Evolutionary conservation across 2,888 invertebrate species (phyloP), one percentile per base, ranked within the genome.

Genomic region (Schrankia costaestrigalis): DNA sequence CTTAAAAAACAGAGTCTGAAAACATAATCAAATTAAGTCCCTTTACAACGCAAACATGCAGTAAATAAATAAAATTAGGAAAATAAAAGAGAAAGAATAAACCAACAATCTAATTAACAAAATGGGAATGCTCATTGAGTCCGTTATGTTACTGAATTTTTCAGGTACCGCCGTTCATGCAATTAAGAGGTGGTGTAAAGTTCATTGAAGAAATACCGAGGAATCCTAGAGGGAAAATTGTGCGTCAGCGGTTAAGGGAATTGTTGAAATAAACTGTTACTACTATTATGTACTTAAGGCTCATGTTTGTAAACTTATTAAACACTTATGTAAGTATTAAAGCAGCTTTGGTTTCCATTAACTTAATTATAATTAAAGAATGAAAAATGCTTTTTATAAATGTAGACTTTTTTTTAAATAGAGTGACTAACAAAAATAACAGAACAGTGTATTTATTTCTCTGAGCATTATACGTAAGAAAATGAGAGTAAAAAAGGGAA

Each of bases 151-250:
- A 26, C 30, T 39, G 37, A 49, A 35, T 48, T 46, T 63, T 65
- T 44, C 50, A 78, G 78, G 78, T 78, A 5, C 86, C 93, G 1
- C 78, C 89, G 11, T 91, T 90, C 59, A 94, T 94, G 81, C 87
- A 89, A 54, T 78, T 94, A 29, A 79, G 89, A 57, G 93, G 92
- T 21, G 93, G 93, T 11, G 90, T 94, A 1, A 79, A 78, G 46
- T 94, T 94, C 68, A 71, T 93, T 18, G 77, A 91, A 12, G 81
- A 86, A 61, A 90, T 94, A 57, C 93, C 94, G 4, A 91, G 91
- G 68, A 93, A 91, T 61, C 83, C 91, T 1, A 90, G 91, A 25
- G 93, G 93, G 13, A 94, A 94, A 77, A 91, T 93, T 58, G 73
- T 93, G 26, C 85, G 93, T 37, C 79, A 91, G 32, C 71, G 85